Conservation (phyloP, 2,888 invertebrate species). For the Sesia apiformis region DNA sequence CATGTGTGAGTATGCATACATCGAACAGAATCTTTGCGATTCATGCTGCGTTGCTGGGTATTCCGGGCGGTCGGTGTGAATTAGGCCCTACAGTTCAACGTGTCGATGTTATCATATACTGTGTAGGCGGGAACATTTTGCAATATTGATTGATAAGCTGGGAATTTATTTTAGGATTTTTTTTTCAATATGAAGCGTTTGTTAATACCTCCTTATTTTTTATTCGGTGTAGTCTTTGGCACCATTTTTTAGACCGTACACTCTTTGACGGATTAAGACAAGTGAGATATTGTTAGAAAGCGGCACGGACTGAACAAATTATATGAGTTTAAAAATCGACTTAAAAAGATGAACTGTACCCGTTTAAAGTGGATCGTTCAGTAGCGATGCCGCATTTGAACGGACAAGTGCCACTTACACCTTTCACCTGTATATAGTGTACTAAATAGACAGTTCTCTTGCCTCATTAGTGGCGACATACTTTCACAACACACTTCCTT, state of each 20-base stretch:
- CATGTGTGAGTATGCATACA: too few relatives aligned
- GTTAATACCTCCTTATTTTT: too few relatives aligned
- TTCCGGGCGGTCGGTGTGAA: too few relatives aligned
- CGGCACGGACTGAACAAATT: too few relatives aligned
- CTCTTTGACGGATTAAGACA: too few relatives aligned
- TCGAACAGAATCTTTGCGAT: too few relatives aligned
- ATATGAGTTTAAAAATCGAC: neutral
- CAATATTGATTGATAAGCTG: neutral
- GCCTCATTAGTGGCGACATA: conserved; percentile 34
- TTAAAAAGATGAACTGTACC: conserved; percentile 4
- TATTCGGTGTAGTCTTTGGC: too few relatives aligned
- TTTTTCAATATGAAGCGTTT: too few relatives aligned
- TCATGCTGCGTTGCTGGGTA: too few relatives aligned
- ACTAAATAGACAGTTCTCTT: conserved; percentile 20
- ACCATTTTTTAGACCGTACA: too few relatives aligned
- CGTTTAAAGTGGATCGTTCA: conserved; percentile 3
- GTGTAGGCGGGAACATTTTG: neutral
- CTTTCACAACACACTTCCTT: conserved; percentile 30
- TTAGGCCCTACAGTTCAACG: neutral
- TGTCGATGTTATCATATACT: neutral
- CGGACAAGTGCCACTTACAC: conserved; percentile 12
- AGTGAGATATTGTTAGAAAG: too few relatives aligned
- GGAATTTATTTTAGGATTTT: neutral
- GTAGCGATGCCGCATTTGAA: neutral
- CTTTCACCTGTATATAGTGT: conserved; percentile 36